These are phyloP conservation scores for Portunus trituberculatus DNA, from an alignment of 1,140 invertebrate species.

Conservation along the genomic window DNA sequence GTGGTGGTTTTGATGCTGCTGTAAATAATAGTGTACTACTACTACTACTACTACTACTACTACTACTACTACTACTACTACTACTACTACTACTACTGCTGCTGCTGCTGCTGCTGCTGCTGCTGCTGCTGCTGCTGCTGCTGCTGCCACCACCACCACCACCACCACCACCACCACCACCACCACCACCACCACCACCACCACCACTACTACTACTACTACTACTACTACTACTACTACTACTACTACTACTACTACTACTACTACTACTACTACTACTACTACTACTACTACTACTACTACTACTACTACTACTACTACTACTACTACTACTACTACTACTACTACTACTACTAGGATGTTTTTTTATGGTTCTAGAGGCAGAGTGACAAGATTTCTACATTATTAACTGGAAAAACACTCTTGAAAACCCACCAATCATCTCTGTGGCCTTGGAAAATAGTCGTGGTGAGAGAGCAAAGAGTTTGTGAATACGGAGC, in stretches of 20 bases:
- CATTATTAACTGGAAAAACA: too few species aligned
- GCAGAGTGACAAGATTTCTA: too few species aligned
- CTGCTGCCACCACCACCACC: neutral
- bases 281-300: slow-evolving; percentile 31
- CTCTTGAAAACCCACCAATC: too few species aligned
- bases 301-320: neutral
- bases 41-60: neutral
- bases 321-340: neutral
- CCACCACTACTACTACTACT: slow-evolving; percentile 6
- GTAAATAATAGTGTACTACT: neutral
- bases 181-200: neutral
- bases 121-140: slow-evolving; percentile 24
- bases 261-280: slow-evolving; percentile 6
- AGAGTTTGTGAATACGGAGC: too few species aligned
- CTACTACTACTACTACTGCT: slow-evolving; percentile 1
- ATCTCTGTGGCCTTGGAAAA: too few species aligned
- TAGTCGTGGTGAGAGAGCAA: too few species aligned
- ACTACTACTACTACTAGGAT: too few species aligned
- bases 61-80: slow-evolving; percentile 11
- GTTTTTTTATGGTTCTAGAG: too few species aligned
- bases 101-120: slow-evolving; percentile 27
- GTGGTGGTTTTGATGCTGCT: neutral
- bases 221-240: neutral
- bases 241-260: slow-evolving; percentile 26
- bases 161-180: neutral